Percentiles rank a stretch among this genome's conserved stretches.
phyloP scores from a whole-genome alignment of 2,888 invertebrate genomes.

The Nipponacmea schrenckii region DNA sequence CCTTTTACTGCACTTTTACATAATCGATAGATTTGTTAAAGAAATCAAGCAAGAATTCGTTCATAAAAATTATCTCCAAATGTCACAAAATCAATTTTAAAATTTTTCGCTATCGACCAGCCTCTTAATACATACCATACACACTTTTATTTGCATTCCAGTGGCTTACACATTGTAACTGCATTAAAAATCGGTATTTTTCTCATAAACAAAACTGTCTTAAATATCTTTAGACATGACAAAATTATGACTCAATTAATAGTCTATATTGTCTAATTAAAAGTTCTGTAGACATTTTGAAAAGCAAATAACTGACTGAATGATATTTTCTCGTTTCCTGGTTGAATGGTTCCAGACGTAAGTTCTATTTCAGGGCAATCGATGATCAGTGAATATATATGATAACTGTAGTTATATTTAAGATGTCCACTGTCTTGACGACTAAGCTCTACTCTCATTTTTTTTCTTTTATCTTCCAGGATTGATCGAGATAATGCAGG shows the following conservation, averaged over 20 bases:
- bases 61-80: too few species aligned
- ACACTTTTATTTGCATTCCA: too few species aligned
- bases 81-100: too few species aligned
- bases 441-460: not conserved
- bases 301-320: not conserved
- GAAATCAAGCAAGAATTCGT: too few species aligned
- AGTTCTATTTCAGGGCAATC: not conserved
- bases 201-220: not conserved
- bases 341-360: not conserved
- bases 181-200: not conserved
- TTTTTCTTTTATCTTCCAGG: not conserved
- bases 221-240: not conserved
- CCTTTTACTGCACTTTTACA: too few species aligned
- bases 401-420: conserved; percentile 2
- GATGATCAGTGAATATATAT: not conserved
- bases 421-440: not conserved
- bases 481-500: conserved; percentile 2
- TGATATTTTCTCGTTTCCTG: not conserved
- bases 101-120: too few species aligned
- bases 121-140: too few species aligned
- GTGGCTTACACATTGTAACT: too few species aligned
- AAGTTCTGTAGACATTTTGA: not conserved
- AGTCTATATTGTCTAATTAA: too few species aligned
- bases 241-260: not conserved
- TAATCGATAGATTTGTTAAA: too few species aligned